Percentiles rank a stretch among this genome's conserved stretches.
Evolutionary conservation across 1,140 invertebrate genomes (phyloP).

Genomic region (Oreohelix idahoensis): DNA sequence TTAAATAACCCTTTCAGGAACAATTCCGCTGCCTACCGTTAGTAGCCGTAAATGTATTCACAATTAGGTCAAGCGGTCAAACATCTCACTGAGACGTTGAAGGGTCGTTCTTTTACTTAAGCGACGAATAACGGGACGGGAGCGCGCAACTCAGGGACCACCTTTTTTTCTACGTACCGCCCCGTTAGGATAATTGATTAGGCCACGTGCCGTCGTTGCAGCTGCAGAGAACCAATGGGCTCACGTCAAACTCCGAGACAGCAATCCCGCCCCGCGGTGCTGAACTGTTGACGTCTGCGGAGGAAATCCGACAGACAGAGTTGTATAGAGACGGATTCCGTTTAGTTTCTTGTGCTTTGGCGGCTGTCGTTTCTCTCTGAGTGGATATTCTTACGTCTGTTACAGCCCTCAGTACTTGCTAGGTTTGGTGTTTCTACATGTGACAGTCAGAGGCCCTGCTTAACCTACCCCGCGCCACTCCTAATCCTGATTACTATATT

Average conservation of each 20-base stretch:
- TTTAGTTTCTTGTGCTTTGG: slow-evolving; percentile 29
- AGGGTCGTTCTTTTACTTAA: background rate
- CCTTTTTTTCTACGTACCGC: background rate
- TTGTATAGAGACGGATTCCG: background rate
- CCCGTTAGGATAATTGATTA: slow-evolving; percentile 18
- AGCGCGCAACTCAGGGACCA: background rate
- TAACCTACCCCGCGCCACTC: background rate
- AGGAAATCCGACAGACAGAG: slow-evolving; percentile 19
- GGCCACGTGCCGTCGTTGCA: slow-evolving; percentile 23
- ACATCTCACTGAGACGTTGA: background rate
- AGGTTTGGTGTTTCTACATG: background rate
- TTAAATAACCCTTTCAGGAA: too few relatives aligned
- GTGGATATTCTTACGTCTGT: background rate
- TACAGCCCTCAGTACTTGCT: background rate
- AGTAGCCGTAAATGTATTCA: background rate
- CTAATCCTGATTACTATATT: background rate
- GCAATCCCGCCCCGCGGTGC: background rate
- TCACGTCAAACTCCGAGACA: background rate
- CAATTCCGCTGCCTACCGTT: too few relatives aligned
- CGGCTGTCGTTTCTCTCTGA: background rate
- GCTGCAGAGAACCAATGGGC: background rate
- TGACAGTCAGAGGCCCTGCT: background rate
- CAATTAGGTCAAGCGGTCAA: background rate
- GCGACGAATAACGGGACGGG: slow-evolving; percentile 22
- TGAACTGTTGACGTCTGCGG: background rate